Base-by-base conservation (phyloP, 2,797 vertebrate species). In the Tinamus major region DNA sequence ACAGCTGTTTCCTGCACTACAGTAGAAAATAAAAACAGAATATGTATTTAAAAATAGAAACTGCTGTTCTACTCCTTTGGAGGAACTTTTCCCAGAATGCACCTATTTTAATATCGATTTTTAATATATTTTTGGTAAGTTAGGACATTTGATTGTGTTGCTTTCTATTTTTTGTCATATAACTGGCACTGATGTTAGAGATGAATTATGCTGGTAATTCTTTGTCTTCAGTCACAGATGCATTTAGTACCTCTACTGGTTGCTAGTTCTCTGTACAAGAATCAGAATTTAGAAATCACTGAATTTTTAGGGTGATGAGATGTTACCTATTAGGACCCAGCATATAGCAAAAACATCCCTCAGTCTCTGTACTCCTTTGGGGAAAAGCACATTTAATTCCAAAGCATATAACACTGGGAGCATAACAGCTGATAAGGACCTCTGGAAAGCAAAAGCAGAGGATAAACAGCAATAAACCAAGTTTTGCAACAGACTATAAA, bases 31-130 rank as follows among this genome's bases (percentile, higher is more conserved):
- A 49, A 67, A 85, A 59, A 1, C 35, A 70, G 18, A 42, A 42
- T 58, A 84, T 69, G 24, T 67, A 27, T 79, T 93, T 89, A 56
- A 90, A 93, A 92, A 81, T 56, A 91, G 83, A 95, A 92, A 79
- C 18, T 80, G 29, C 51, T 63, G 9, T 56, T 26, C 39, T 90
- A 67, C 18, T 48, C 39, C 83, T 94, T 77, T 20, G 23, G 44
- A 37, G 48, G 21, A 83, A 87, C 42, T 85, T 90, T 85, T 33
- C 69, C 35, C n/a, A 51, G 58, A 90, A 90, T 46, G 21, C 70
- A 62, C 59, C 15, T 80, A 53, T 88, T 88, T 93, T 46, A 44
- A 19, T 68, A 85, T 64, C 51, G 59, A 78, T 82, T 81, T 82
- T 24, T 23, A 29, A 49, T 26, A 16, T 85, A 19, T 58, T 82